phyloP scores from a whole-genome alignment of 1,140 invertebrate genomes.

The Bombus ignitus region DNA sequence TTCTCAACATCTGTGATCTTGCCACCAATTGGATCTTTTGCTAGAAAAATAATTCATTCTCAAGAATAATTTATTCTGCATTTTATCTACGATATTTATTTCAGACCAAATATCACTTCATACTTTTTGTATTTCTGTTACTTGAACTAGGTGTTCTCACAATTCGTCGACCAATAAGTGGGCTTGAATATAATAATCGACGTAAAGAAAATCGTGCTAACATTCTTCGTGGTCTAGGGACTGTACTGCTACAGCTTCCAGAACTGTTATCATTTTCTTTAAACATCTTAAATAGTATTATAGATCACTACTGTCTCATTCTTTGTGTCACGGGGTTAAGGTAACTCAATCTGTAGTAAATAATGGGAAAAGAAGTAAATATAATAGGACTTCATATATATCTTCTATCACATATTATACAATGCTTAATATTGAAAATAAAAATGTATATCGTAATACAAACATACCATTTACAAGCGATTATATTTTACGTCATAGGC shows the following conservation, averaged over 20 bases:
- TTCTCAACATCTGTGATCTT: conserved; percentile 77
- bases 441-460: not conserved
- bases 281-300: conserved; percentile 70
- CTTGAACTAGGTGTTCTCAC: conserved; percentile 72
- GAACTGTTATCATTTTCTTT: conserved; percentile 77
- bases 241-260: conserved; percentile 72
- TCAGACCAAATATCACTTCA: not conserved
- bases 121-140: conserved; percentile 74
- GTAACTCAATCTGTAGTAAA: conserved; percentile 25
- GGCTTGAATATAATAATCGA: conserved; percentile 82
- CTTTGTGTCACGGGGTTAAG: conserved; percentile 12
- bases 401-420: not conserved
- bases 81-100: not conserved
- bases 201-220: conserved; percentile 83
- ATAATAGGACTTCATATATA: not conserved
- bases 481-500: conserved; percentile 24
- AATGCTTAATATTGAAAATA: not conserved
- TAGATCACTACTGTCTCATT: conserved; percentile 40
- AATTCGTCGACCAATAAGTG: conserved; percentile 81
- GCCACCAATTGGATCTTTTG: conserved; percentile 71
- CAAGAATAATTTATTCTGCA: not conserved
- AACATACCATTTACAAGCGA: conserved; percentile 8
- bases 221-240: conserved; percentile 74
- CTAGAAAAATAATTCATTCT: conserved; percentile 60
- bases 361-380: not conserved